A percentile compares a stretch with the other conserved stretches of the same genome.
These are phyloP conservation scores for Hirtodrosophila alboralis DNA, from an alignment of 2,888 invertebrate species.

Conservation along the genomic window DNA sequence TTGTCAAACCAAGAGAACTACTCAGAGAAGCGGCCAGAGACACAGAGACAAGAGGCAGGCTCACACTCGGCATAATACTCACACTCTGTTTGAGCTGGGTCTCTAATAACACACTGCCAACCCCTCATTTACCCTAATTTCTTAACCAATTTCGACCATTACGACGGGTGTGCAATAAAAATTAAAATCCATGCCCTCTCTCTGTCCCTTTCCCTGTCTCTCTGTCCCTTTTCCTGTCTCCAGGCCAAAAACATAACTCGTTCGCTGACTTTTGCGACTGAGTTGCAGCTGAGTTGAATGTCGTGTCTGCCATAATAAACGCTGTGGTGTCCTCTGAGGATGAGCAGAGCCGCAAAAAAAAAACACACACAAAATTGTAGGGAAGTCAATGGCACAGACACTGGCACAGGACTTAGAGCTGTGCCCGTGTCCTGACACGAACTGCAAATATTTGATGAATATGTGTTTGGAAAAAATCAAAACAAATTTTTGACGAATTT, in stretches of 20 bases:
- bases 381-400: conserved; percentile 27
- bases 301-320: conserved; percentile 75
- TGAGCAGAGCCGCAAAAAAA: conserved; percentile 40
- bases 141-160: conserved; percentile 82
- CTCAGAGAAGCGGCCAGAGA: conserved; percentile 14
- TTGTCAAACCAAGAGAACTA: conserved; percentile 17
- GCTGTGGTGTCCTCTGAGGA: conserved; percentile 71
- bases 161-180: conserved; percentile 81
- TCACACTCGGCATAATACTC: conserved; percentile 27
- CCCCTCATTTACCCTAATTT: conserved; percentile 82
- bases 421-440: conserved; percentile 35
- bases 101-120: conserved; percentile 80
- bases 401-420: conserved; percentile 34
- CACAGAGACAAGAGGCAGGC: conserved; percentile 30
- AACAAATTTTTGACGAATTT: too few relatives aligned
- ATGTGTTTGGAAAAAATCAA: too few relatives aligned
- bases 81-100: conserved; percentile 46
- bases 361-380: conserved; percentile 16
- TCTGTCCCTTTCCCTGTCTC: conserved; percentile 1
- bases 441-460: too few relatives aligned
- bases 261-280: conserved; percentile 48
- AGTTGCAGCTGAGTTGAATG: conserved; percentile 41
- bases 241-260: conserved; percentile 70
- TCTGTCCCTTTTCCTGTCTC: background rate
- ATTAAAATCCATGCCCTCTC: conserved; percentile 74